Conservation (phyloP, 2,113 vertebrate genomes). For the Nyctereutes procyonoides region DNA sequence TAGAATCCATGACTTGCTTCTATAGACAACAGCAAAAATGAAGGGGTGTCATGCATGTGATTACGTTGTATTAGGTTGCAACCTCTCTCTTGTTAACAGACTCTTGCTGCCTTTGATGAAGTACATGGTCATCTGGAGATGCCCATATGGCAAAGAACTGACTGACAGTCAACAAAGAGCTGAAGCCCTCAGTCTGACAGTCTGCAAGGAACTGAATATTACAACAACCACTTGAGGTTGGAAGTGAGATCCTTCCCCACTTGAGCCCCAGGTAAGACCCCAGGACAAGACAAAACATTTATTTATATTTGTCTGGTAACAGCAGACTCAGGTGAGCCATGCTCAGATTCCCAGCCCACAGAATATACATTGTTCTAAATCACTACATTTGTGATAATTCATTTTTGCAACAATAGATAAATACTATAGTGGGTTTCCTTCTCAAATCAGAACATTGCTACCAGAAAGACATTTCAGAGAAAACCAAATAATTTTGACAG, state of each 20-base stretch:
- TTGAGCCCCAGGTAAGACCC: neutral
- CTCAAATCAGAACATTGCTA: neutral
- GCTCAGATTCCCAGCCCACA: neutral
- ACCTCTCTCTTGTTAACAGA: neutral
- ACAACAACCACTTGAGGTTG: neutral
- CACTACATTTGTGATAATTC: neutral
- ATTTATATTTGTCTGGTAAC: neutral
- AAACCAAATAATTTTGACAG: neutral
- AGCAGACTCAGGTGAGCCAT: neutral
- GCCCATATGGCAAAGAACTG: neutral
- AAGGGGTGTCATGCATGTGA: neutral
- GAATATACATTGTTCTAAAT: neutral
- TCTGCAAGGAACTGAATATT: neutral
- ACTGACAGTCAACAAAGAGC: neutral
- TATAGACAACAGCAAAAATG: neutral
- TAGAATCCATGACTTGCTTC: neutral
- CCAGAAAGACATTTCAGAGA: neutral
- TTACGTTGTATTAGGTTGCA: neutral
- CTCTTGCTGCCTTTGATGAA: neutral
- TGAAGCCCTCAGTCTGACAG: neutral
- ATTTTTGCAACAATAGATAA: slow-evolving; percentile 40
- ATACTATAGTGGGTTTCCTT: neutral
- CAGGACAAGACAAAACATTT: neutral
- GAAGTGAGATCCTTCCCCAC: neutral
- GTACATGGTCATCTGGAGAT: neutral